Conservation (phyloP, 2,113 vertebrate genomes). For the Axis porcinus region DNA sequence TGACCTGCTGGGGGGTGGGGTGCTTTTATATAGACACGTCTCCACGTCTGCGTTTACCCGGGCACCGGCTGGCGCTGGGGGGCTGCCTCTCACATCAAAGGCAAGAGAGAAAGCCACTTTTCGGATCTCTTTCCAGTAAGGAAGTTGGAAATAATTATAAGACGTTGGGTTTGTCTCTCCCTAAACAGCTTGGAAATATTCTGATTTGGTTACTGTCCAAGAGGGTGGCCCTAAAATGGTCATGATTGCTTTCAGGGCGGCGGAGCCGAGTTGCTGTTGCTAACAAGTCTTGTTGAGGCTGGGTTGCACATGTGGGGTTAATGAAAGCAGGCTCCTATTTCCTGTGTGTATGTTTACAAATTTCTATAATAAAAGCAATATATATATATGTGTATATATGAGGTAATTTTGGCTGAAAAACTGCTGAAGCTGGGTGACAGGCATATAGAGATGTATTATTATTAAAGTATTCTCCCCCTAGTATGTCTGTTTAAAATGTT, state of each 20-base stretch:
- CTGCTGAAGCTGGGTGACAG: neutral
- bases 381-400: neutral
- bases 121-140: slow-evolving; percentile 9
- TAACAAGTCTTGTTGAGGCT: neutral
- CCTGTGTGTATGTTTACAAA: neutral
- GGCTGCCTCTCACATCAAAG: slow-evolving; percentile 5
- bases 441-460: neutral
- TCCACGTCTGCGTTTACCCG: neutral
- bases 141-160: slow-evolving; percentile 11
- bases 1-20: neutral
- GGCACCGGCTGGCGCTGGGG: neutral
- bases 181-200: neutral
- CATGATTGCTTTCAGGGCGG: accelerated
- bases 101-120: neutral
- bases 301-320: accelerated
- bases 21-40: neutral
- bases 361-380: neutral
- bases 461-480: neutral
- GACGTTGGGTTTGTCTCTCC: neutral
- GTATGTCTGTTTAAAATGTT: neutral
- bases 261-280: accelerated
- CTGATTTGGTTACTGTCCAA: neutral
- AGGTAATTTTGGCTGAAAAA: neutral
- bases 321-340: accelerated
- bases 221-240: neutral